phyloP scores from a whole-genome alignment of 1,140 invertebrate species.

The Myzus persicae region DNA sequence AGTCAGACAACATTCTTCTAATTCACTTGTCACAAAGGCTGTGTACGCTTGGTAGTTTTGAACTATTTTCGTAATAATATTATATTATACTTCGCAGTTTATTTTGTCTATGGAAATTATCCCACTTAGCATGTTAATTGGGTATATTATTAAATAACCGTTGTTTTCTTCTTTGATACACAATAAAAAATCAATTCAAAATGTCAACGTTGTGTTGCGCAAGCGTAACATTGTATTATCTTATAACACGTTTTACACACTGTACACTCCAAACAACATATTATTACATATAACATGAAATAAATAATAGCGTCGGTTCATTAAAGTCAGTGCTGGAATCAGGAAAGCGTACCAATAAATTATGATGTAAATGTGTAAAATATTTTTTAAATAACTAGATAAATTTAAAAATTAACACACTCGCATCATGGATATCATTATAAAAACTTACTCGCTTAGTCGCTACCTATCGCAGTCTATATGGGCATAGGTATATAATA shows the following conservation, averaged over 20 bases:
- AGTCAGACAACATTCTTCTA: too few species aligned
- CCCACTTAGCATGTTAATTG: too few species aligned
- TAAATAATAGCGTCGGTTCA: fast-evolving
- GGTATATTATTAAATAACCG: not conserved
- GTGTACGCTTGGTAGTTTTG: too few species aligned
- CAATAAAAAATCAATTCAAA: not conserved
- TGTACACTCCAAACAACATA: not conserved
- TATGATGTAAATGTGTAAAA: too few species aligned
- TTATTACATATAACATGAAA: not conserved
- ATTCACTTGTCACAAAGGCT: too few species aligned
- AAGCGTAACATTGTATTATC: not conserved
- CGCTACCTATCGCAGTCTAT: too few species aligned
- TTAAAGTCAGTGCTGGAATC: not conserved
- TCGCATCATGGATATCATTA: too few species aligned
- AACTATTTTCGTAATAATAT: too few species aligned
- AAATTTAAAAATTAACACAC: too few species aligned
- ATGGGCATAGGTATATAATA: not conserved
- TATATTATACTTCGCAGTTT: not conserved
- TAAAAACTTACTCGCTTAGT: too few species aligned
- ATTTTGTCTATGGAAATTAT: not conserved
- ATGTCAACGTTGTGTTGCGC: not conserved
- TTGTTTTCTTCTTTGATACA: not conserved
- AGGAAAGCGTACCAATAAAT: too few species aligned
- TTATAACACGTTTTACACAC: not conserved
- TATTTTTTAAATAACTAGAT: too few species aligned